Base-by-base conservation (phyloP, 2,888 invertebrate genomes). In the Tupiocoris notatus region DNA sequence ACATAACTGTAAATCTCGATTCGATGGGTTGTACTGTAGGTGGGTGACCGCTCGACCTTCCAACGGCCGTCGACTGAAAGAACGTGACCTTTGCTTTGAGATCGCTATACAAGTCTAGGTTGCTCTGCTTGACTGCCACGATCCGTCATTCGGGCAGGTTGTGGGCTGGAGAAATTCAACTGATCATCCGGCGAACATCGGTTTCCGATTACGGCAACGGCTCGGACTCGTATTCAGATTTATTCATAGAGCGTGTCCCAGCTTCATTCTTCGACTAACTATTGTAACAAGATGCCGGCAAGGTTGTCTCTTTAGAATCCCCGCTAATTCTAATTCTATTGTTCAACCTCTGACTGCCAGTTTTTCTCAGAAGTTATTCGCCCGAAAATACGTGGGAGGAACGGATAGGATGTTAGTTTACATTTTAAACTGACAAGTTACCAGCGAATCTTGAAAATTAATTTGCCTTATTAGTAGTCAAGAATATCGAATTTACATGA, bases 1-100 rank as follows among this genome's bases (percentile, higher is more conserved):
- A 73, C 73, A 73, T 73, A 73, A 73, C 73, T 73, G 73, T 73
- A 73, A 61, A 73, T 62, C 73, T 73, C 56, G 59, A 59, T 59
- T n/a, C 59, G 17, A 59, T 70, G 59, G 70, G 22, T 67, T 56
- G 39, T 39, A n/a, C 25, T 23, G 70, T 70, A 70, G 70, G 70
- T 70, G 70, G 39, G 39, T 39, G 39, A 39, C 39, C 39, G 39
- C 39, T 39, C 39, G 12, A 39, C 39, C 39, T 39, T 39, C 39
- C 39, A 39, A 39, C 39, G 39, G 39, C n/a, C n/a, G n/a, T 39
- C 12, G 39, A 39, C 39, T 39, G 6, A 12, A 39, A 3, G 39
- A 39, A 39, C 39, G 39, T 39, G 39, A 39, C 39, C 39, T 39
- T 39, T 39, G 39, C 12, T 39, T 39, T 39, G n/a, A 39, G 39